Evolutionary conservation across 2,113 vertebrate species (phyloP).

Genomic region (Physeter macrocephalus): DNA sequence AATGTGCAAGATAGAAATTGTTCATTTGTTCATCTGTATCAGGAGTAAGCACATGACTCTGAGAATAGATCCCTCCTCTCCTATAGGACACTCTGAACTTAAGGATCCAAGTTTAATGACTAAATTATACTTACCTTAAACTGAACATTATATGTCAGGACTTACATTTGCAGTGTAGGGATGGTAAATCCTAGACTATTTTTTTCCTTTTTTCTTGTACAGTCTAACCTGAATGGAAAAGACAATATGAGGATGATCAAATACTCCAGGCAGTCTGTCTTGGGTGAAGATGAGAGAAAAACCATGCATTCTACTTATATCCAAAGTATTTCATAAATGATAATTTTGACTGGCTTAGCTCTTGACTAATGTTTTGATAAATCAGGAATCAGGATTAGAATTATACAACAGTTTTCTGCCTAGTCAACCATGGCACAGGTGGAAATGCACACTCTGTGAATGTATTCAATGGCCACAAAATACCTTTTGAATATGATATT

Average conservation of each 20-base stretch:
- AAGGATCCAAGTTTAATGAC: background rate
- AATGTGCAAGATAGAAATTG: background rate
- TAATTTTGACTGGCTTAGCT: background rate
- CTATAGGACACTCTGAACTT: background rate
- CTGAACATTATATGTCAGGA: background rate
- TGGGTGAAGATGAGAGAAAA: slow-evolving; percentile 4
- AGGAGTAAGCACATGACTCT: background rate
- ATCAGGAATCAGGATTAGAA: background rate
- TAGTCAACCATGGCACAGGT: background rate
- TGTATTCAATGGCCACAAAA: background rate
- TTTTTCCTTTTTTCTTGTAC: background rate
- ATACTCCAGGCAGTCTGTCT: background rate
- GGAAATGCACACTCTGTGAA: background rate
- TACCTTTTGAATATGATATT: background rate
- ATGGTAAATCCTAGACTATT: background rate
- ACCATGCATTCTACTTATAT: background rate
- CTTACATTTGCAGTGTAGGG: background rate
- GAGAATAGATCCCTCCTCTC: background rate
- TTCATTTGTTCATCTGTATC: background rate
- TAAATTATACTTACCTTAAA: background rate
- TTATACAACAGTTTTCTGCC: background rate
- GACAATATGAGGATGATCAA: background rate
- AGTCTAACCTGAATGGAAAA: background rate
- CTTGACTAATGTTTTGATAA: background rate
- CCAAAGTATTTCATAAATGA: background rate